phyloP scores from a whole-genome alignment of 2,888 invertebrate genomes.

The Alentia gelatinosa region DNA sequence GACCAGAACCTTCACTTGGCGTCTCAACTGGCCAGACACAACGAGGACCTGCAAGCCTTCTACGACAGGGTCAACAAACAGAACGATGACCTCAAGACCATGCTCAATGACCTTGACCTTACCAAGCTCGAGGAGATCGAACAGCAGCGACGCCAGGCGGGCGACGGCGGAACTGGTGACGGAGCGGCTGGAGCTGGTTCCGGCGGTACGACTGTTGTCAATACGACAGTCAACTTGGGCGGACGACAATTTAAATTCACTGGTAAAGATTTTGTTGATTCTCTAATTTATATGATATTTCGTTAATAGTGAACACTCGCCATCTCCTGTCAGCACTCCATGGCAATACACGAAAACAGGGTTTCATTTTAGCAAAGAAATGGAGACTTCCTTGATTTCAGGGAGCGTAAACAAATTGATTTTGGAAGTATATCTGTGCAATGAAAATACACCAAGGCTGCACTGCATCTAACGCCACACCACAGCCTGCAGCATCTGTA shows the following conservation, averaged over 20 bases:
- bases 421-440: too few species aligned
- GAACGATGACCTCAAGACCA: conserved; percentile 73
- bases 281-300: background rate
- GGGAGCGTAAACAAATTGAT: too few species aligned
- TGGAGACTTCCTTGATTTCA: too few species aligned
- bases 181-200: background rate
- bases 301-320: too few species aligned
- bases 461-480: too few species aligned
- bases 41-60: conserved; percentile 76
- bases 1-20: conserved; percentile 80
- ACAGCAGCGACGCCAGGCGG: conserved; percentile 63
- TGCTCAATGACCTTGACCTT: conserved; percentile 74
- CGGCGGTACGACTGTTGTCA: conserved; percentile 18
- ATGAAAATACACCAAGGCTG: too few species aligned
- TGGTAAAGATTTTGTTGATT: background rate
- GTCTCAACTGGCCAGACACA: conserved; percentile 77
- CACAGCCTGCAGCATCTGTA: too few species aligned
- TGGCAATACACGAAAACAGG: too few species aligned
- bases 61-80: conserved; percentile 74
- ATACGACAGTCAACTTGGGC: conserved; percentile 30
- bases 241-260: conserved; percentile 56
- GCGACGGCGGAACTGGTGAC: background rate
- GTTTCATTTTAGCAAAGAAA: too few species aligned
- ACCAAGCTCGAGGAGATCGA: conserved; percentile 74
- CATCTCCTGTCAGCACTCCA: too few species aligned